Conservation (phyloP, 30 jellyfish, hydroid and myxozoan species). For the Clytia hemisphaerica region DNA sequence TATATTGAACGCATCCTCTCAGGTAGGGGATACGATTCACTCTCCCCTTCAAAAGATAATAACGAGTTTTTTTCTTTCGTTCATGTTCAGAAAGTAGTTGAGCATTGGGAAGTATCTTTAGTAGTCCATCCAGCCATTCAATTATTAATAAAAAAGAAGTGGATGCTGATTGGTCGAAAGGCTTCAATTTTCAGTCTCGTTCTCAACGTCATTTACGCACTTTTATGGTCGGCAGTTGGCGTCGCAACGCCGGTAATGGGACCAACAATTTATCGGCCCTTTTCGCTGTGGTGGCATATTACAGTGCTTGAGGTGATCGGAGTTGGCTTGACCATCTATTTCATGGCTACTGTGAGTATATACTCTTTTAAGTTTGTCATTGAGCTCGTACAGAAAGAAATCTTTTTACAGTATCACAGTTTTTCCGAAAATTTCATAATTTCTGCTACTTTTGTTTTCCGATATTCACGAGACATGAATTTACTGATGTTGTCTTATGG, state of each 20-base stretch:
- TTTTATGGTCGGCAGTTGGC: slow-evolving; percentile 98
- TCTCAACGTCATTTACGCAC: slow-evolving; percentile 48
- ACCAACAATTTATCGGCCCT: too few species aligned
- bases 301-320: slow-evolving; percentile 76
- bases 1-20: too few species aligned
- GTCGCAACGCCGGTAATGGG: too few species aligned
- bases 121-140: slow-evolving; percentile 94
- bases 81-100: too few species aligned
- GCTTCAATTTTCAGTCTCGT: slow-evolving; percentile 52
- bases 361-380: too few species aligned
- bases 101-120: slow-evolving; percentile 58
- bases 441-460: too few species aligned
- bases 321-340: slow-evolving; percentile 66
- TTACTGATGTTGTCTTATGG: too few species aligned
- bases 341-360: slow-evolving; percentile 48
- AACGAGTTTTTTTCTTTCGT: slow-evolving; percentile 22
- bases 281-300: slow-evolving; percentile 70
- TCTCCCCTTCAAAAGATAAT: not conserved
- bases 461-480: too few species aligned
- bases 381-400: too few species aligned
- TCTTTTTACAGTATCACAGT: too few species aligned
- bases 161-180: slow-evolving; percentile 79
- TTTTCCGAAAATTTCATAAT: too few species aligned
- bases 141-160: slow-evolving; percentile 53
- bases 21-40: not conserved